These are phyloP conservation scores for Pardalotus punctatus DNA, from an alignment of 2,113 vertebrate species.

Conservation along the genomic window DNA sequence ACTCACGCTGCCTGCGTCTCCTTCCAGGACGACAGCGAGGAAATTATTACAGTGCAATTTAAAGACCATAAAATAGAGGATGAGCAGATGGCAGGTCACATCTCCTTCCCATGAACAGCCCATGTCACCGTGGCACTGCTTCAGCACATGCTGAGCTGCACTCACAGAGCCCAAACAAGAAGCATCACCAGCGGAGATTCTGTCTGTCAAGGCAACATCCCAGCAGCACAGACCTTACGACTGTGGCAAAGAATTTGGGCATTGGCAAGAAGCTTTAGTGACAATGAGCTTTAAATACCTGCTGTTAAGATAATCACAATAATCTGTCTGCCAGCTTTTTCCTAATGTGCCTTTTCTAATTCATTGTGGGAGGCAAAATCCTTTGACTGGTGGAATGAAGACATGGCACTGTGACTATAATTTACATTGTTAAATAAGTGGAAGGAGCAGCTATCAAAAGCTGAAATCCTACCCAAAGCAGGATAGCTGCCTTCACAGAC, in stretches of 20 bases:
- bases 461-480: slow-evolving; percentile 13
- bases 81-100: slow-evolving; percentile 55
- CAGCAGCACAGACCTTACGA: background rate
- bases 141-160: background rate
- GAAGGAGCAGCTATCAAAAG: slow-evolving; percentile 25
- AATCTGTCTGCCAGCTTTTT: slow-evolving; percentile 63
- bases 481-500: background rate
- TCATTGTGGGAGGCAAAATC: slow-evolving; percentile 58
- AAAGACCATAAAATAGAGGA: slow-evolving; percentile 27
- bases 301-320: slow-evolving; percentile 64
- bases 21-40: slow-evolving; percentile 57
- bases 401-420: slow-evolving; percentile 36
- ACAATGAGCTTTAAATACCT: slow-evolving; percentile 60
- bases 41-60: slow-evolving; percentile 57
- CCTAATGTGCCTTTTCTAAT: slow-evolving; percentile 56
- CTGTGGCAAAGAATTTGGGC: slow-evolving; percentile 32
- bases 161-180: background rate
- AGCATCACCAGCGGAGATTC: background rate
- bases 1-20: background rate
- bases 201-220: background rate
- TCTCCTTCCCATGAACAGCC: slow-evolving; percentile 12
- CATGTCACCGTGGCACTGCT: background rate
- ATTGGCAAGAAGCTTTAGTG: slow-evolving; percentile 29
- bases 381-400: slow-evolving; percentile 52
- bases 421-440: slow-evolving; percentile 46